These are phyloP conservation scores for Leuciscus waleckii DNA, from an alignment of 2,797 vertebrate genomes.

Conservation along the genomic window DNA sequence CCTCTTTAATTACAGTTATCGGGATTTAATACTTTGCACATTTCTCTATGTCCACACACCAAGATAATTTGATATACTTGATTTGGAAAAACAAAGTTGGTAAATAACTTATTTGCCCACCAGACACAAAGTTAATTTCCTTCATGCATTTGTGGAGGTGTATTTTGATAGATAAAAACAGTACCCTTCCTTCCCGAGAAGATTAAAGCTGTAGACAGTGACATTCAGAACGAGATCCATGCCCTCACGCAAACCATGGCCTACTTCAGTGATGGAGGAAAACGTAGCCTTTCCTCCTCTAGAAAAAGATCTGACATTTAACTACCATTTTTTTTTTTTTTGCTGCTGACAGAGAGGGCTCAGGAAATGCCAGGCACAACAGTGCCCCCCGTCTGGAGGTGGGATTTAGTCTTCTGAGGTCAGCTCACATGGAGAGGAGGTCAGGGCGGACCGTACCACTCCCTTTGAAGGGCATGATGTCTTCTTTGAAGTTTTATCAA, in stretches of 20 bases:
- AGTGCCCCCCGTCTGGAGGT: slow-evolving; percentile 42
- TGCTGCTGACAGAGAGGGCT: slow-evolving; percentile 64
- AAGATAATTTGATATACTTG: neutral
- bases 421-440: slow-evolving; percentile 30
- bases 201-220: slow-evolving; percentile 69
- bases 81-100: neutral
- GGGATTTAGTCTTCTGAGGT: slow-evolving; percentile 35
- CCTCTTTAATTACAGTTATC: neutral
- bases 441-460: slow-evolving; percentile 24
- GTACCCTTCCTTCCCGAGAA: slow-evolving; percentile 50
- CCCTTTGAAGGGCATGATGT: slow-evolving; percentile 37
- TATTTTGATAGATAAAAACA: slow-evolving; percentile 64
- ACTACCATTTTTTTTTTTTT: slow-evolving; percentile 61
- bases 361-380: slow-evolving; percentile 66
- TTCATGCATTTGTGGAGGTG: neutral
- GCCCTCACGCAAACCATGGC: slow-evolving; percentile 32
- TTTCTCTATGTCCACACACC: neutral
- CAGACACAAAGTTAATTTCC: neutral
- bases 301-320: slow-evolving; percentile 73
- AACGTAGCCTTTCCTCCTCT: slow-evolving; percentile 69
- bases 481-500: slow-evolving; percentile 48
- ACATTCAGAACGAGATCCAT: slow-evolving; percentile 69
- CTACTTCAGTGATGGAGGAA: slow-evolving; percentile 62
- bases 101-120: neutral
- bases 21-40: neutral